phyloP scores from a whole-genome alignment of 92 coral and sea anemone species.

The Isaurus tuberculatus region DNA sequence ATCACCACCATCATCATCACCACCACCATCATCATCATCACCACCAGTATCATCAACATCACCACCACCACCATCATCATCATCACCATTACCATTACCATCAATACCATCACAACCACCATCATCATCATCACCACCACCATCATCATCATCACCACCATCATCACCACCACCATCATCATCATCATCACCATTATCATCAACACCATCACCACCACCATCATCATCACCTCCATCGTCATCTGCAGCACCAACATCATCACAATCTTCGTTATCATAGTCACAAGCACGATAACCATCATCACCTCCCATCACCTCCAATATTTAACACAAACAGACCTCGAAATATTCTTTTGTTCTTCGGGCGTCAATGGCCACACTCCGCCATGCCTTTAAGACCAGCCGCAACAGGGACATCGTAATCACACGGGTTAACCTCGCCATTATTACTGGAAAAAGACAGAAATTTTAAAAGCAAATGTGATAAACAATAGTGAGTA shows the following conservation, averaged over 20 bases:
- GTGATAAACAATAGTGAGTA: no score
- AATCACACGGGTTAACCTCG: conserved; percentile 75
- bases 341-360: conserved; percentile 97
- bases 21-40: neutral
- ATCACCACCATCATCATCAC: neutral
- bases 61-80: neutral
- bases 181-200: neutral
- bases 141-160: neutral
- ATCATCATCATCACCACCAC: neutral
- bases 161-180: neutral
- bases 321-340: conserved; percentile 43
- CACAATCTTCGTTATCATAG: neutral
- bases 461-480: no score
- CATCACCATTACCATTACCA: neutral
- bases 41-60: neutral
- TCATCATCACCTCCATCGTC: neutral
- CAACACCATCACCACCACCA: neutral
- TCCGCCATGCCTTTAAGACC: conserved; percentile 92
- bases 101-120: neutral
- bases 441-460: conserved; percentile 69
- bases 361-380: conserved; percentile 89
- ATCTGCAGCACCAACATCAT: neutral
- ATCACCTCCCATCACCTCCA: neutral
- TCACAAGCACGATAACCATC: neutral
- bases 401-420: conserved; percentile 80